phyloP scores from a whole-genome alignment of 2,888 invertebrate species.

The Diogma glabrata region DNA sequence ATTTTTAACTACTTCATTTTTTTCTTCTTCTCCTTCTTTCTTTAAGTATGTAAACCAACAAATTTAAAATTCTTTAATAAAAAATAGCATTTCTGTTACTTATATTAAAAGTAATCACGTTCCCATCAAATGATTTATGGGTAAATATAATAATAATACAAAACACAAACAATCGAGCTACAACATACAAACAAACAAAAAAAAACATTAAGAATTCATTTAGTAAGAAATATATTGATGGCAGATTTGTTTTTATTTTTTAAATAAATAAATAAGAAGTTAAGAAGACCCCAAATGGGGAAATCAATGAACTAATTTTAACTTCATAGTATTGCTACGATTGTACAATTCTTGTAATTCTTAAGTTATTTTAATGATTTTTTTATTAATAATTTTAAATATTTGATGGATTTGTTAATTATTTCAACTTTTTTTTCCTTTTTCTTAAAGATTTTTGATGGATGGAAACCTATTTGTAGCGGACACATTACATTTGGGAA shows the following conservation, averaged over 20 bases:
- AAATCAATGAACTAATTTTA: slow-evolving; percentile 8
- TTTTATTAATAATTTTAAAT: slow-evolving; percentile 5
- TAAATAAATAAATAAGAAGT: slow-evolving; percentile 1
- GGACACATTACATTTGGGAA: no score
- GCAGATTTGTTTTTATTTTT: slow-evolving; percentile 6
- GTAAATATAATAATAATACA: not conserved
- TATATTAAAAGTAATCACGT: slow-evolving; percentile 8
- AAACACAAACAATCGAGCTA: no score
- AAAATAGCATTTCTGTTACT: not conserved
- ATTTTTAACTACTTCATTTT: slow-evolving; percentile 7
- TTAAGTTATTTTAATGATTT: slow-evolving; percentile 5
- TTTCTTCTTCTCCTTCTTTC: no score
- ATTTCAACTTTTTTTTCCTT: not conserved
- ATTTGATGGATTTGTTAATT: not conserved
- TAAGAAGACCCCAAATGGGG: slow-evolving; percentile 8
- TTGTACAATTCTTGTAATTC: no score
- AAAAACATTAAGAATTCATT: no score
- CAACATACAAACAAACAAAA: no score
- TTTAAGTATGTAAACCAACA: no score
- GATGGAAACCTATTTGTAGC: no score
- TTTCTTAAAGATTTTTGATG: no score
- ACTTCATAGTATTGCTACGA: slow-evolving; percentile 6
- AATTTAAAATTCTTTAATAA: slow-evolving; percentile 3
- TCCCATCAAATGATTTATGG: slow-evolving; percentile 9
- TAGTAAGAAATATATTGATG: slow-evolving; percentile 1